These are phyloP conservation scores for Toxostoma redivivum DNA, from an alignment of 2,113 vertebrate species.

Conservation along the genomic window DNA sequence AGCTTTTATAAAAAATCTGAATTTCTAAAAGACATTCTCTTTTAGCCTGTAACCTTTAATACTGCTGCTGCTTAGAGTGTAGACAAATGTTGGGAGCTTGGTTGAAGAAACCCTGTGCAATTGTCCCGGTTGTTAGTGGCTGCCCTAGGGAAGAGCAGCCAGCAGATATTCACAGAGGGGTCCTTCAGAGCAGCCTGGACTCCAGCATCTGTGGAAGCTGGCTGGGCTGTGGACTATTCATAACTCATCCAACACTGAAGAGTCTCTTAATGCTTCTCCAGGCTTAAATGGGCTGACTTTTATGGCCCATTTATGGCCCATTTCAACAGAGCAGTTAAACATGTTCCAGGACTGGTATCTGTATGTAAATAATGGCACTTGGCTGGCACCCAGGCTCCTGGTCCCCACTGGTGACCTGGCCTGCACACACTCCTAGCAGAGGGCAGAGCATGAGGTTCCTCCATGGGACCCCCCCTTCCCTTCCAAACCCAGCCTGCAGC, in stretches of 20 bases:
- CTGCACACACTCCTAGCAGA: neutral
- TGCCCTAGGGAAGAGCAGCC: neutral
- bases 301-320: conserved; percentile 6
- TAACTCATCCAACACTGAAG: conserved; percentile 1
- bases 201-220: neutral
- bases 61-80: neutral
- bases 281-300: conserved; percentile 26
- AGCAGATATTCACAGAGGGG: neutral
- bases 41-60: neutral
- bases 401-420: neutral
- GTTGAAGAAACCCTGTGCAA: neutral
- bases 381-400: neutral
- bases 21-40: neutral
- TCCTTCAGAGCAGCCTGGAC: neutral
- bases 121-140: neutral
- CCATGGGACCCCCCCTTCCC: neutral
- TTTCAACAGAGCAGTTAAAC: conserved; percentile 40
- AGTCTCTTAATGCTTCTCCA: conserved; percentile 44
- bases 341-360: neutral
- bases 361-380: neutral
- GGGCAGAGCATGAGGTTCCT: neutral
- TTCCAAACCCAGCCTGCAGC: neutral
- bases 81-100: neutral
- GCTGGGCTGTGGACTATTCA: neutral
- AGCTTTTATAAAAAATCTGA: neutral